phyloP scores from a whole-genome alignment of 2,888 invertebrate species.

The Rhagonycha fulva region DNA sequence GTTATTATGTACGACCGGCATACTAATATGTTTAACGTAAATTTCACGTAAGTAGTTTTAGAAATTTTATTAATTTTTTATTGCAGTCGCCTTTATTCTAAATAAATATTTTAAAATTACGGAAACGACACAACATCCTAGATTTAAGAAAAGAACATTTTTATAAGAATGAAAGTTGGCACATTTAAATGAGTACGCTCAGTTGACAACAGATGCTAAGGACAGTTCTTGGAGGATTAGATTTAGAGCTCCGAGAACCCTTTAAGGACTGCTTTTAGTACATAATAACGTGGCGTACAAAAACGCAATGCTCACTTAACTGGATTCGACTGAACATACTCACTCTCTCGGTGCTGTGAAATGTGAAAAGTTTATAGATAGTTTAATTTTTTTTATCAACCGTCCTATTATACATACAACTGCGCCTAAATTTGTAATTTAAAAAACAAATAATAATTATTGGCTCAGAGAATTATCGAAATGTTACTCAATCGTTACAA shows the following conservation, averaged over 20 bases:
- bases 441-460: background rate
- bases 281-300: background rate
- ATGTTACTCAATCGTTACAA: background rate
- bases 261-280: background rate
- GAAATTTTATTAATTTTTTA: constrained; percentile 14
- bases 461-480: background rate
- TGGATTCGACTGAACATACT: background rate
- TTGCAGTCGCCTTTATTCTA: constrained; percentile 8
- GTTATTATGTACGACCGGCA: constrained; percentile 4
- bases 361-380: background rate
- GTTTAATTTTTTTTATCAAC: constrained; percentile 16
- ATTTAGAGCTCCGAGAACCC: background rate
- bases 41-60: constrained; percentile 16
- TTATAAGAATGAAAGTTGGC: background rate
- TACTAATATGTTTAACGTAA: constrained; percentile 23
- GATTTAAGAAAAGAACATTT: background rate
- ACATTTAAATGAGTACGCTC: background rate
- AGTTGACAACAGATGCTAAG: background rate
- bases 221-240: background rate
- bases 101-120: background rate
- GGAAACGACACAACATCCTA: background rate
- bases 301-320: background rate
- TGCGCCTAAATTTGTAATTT: constrained; percentile 14
- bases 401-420: constrained; percentile 11
- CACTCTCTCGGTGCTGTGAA: background rate